Evolutionary conservation across 2,797 vertebrate genomes (phyloP).

Genomic region (Pyrrhura leucotis): DNA sequence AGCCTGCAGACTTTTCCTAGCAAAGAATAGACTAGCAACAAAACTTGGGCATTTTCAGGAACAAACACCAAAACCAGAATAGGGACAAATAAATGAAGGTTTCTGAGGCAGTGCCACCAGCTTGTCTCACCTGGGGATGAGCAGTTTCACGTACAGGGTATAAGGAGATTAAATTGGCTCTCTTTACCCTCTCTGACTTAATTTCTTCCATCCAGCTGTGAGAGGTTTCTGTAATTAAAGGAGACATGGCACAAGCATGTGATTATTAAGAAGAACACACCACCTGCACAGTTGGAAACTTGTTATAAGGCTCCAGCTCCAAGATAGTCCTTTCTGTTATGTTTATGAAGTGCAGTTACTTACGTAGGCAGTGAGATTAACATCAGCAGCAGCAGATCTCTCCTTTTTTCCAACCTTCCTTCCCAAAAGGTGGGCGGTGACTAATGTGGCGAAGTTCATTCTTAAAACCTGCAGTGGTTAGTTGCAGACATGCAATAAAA

Average conservation of each 20-base stretch:
- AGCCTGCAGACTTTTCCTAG: background rate
- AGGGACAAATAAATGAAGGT: background rate
- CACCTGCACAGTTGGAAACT: conserved; percentile 48
- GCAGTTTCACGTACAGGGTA: background rate
- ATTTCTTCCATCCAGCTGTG: conserved; percentile 37
- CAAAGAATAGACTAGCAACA: background rate
- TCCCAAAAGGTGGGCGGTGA: background rate
- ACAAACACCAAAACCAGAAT: background rate
- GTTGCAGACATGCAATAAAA: background rate
- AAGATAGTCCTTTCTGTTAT: conserved; percentile 3
- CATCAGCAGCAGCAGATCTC: background rate
- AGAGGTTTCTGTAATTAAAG: conserved; percentile 59
- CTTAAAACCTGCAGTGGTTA: background rate
- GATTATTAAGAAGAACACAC: conserved; percentile 35
- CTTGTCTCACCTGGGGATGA: background rate
- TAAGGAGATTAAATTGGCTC: conserved; percentile 13
- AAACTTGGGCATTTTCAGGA: background rate
- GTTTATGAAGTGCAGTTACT: background rate
- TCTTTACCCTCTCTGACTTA: conserved; percentile 31
- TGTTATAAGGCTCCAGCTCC: conserved; percentile 27
- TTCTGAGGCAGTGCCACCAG: background rate
- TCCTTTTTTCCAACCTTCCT: background rate
- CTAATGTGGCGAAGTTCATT: background rate
- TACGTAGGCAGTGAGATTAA: background rate
- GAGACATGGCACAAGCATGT: background rate